A percentile compares a stretch with the other conserved stretches of the same genome.
These are phyloP conservation scores for Selene dorsalis DNA, from an alignment of 2,797 vertebrate genomes.

Conservation along the genomic window DNA sequence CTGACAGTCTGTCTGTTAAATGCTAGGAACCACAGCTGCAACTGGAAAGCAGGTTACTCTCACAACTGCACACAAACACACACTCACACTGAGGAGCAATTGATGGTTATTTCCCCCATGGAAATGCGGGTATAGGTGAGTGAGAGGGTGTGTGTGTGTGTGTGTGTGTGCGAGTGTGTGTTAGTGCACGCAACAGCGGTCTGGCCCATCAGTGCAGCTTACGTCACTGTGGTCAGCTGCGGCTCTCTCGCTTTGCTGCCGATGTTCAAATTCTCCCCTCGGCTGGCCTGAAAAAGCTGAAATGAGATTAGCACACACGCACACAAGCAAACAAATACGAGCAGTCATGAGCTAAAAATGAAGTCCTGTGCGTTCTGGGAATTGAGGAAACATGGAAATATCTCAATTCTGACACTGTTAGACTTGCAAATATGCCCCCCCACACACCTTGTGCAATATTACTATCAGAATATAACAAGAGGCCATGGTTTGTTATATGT, in stretches of 20 bases:
- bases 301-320: conserved; percentile 65
- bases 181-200: conserved; percentile 23
- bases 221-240: conserved; percentile 79
- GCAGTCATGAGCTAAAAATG: conserved; percentile 67
- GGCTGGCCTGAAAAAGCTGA: conserved; percentile 60
- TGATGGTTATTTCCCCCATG: conserved; percentile 67
- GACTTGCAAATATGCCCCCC: conserved; percentile 21
- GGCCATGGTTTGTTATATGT: not conserved
- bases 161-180: conserved; percentile 32
- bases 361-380: conserved; percentile 42
- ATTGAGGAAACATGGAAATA: conserved; percentile 37
- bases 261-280: conserved; percentile 64
- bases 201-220: conserved; percentile 47
- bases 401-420: conserved; percentile 27
- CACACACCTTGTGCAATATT: conserved; percentile 17
- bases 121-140: conserved; percentile 64
- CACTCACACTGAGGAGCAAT: conserved; percentile 69
- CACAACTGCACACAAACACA: conserved; percentile 25
- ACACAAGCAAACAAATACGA: conserved; percentile 60
- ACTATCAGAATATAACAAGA: conserved; percentile 15
- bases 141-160: conserved; percentile 39
- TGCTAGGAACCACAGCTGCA: conserved; percentile 57
- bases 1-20: conserved; percentile 34
- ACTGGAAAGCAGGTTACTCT: conserved; percentile 58
- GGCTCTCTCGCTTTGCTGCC: conserved; percentile 61